phyloP scores from a whole-genome alignment of 2,888 invertebrate species.

The Nemotelus nigrinus region DNA sequence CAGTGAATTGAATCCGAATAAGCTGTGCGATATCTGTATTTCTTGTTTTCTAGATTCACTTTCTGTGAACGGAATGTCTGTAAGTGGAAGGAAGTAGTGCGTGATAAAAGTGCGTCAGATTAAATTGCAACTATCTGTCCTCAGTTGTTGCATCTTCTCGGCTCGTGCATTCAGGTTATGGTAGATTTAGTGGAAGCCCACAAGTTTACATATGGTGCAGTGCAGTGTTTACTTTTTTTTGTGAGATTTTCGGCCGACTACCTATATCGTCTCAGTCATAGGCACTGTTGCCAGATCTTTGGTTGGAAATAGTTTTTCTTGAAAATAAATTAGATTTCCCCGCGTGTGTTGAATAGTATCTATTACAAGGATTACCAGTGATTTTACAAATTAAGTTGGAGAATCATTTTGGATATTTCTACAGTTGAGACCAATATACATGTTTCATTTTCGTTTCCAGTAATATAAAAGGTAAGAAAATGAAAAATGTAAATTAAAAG shows the following conservation, averaged over 20 bases:
- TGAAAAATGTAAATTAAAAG: too few species aligned
- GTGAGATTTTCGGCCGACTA: constrained; percentile 30
- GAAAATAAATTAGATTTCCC: neutral
- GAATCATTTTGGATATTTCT: neutral
- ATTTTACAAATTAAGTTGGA: neutral
- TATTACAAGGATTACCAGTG: neutral
- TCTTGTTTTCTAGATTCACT: neutral
- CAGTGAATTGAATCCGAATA: constrained; percentile 3
- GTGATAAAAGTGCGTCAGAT: constrained; percentile 25
- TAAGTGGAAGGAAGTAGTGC: constrained; percentile 35
- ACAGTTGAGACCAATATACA: too few species aligned
- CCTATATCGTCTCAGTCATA: constrained; percentile 12
- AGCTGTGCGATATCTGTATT: constrained; percentile 3
- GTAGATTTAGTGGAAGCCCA: constrained; percentile 35
- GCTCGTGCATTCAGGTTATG: constrained; percentile 31
- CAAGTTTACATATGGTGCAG: constrained; percentile 36
- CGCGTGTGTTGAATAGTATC: neutral
- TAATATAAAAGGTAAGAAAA: too few species aligned
- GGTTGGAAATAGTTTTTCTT: neutral
- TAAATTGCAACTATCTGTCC: constrained; percentile 25
- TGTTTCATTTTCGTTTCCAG: too few species aligned
- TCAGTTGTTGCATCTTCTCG: constrained; percentile 26
- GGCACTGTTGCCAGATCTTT: constrained; percentile 37
- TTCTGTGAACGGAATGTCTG: constrained; percentile 2
- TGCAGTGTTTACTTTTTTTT: constrained; percentile 44